Conservation (phyloP, 1,140 invertebrate species). For the Pentalonia nigronervosa region DNA sequence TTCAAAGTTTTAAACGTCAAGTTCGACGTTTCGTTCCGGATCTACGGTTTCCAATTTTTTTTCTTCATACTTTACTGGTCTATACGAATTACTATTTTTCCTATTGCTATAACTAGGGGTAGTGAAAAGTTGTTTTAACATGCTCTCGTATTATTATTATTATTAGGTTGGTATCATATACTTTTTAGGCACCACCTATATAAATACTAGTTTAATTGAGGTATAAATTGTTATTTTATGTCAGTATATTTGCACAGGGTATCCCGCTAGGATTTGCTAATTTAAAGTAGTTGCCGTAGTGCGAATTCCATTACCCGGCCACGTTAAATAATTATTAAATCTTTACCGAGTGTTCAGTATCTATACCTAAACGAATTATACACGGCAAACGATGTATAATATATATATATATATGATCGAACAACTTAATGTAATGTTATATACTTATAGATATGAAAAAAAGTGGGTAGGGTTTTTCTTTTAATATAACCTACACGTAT, state of each 20-base stretch:
- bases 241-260: not conserved
- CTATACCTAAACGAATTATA: not conserved
- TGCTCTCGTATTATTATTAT: not conserved
- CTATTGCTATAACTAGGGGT: no score
- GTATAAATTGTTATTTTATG: not conserved
- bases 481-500: no score
- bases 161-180: no score
- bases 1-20: not conserved
- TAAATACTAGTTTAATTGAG: not conserved
- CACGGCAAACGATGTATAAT: not conserved
- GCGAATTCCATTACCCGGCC: not conserved
- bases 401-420: not conserved
- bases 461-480: no score
- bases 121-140: not conserved
- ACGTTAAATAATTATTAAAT: not conserved
- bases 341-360: not conserved
- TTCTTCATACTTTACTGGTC: not conserved
- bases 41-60: not conserved
- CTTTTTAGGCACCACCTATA: not conserved
- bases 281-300: not conserved
- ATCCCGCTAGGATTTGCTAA: not conserved
- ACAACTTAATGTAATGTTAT: not conserved
- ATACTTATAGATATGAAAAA: no score
- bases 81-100: not conserved
- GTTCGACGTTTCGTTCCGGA: not conserved